Conservation (phyloP, 2,888 invertebrate species). For the Parnassius glacialis region DNA sequence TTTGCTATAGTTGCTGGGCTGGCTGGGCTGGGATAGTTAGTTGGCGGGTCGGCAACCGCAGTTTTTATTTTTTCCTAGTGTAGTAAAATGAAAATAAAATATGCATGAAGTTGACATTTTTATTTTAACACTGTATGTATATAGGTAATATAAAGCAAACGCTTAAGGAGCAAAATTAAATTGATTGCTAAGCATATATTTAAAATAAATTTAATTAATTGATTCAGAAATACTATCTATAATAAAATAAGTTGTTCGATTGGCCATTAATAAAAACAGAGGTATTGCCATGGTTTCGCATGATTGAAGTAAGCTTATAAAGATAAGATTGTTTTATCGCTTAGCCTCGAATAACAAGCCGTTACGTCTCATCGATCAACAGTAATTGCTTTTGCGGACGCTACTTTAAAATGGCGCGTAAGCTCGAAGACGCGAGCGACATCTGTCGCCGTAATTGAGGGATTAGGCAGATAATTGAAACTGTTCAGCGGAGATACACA, state of each 20-base stretch:
- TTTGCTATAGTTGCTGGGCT: too few species aligned
- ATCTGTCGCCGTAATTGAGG: slow-evolving; percentile 84
- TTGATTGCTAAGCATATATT: too few species aligned
- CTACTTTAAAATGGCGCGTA: slow-evolving; percentile 79
- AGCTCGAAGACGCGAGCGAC: slow-evolving; percentile 79
- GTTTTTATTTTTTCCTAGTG: too few species aligned
- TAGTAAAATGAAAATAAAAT: too few species aligned
- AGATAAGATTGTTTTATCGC: slow-evolving; percentile 23
- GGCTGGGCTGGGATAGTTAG: too few species aligned
- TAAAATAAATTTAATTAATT: too few species aligned
- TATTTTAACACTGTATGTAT: too few species aligned
- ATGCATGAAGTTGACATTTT: too few species aligned
- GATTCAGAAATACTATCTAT: not conserved
- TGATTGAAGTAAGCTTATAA: slow-evolving; percentile 11
- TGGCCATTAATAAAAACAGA: slow-evolving; percentile 7
- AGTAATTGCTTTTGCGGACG: slow-evolving; percentile 71
- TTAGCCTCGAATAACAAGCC: slow-evolving; percentile 40
- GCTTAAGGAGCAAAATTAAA: too few species aligned
- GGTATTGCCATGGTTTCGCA: not conserved
- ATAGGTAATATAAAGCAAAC: too few species aligned
- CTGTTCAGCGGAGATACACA: slow-evolving; percentile 59
- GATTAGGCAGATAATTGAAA: slow-evolving; percentile 86
- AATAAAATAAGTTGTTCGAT: slow-evolving; percentile 12
- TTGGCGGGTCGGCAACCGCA: too few species aligned
- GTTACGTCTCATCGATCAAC: slow-evolving; percentile 59